Conservation (phyloP, 2,113 vertebrate genomes). For the Drymodes brunneopygia region DNA sequence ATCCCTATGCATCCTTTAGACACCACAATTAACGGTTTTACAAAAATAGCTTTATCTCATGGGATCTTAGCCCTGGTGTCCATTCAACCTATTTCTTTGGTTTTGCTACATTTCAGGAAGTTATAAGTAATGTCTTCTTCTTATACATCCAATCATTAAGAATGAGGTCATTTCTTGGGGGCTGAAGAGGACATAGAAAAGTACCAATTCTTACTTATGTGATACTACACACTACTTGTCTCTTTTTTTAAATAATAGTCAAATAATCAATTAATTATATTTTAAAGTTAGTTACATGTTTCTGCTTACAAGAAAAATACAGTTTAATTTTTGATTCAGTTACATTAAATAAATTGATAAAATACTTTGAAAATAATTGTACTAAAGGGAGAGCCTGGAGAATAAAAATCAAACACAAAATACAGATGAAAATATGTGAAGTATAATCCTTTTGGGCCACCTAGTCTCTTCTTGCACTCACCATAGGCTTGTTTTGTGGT, state of each 20-base stretch:
- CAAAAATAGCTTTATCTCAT: not conserved
- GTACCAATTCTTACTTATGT: not conserved
- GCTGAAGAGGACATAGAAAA: not conserved
- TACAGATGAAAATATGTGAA: not conserved
- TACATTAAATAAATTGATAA: not conserved
- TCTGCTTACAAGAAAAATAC: not conserved
- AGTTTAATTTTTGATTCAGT: not conserved
- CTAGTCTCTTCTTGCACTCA: not conserved
- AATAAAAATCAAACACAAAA: not conserved
- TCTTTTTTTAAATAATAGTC: not conserved
- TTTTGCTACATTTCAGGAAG: not conserved
- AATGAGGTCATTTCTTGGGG: not conserved
- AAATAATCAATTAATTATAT: not conserved
- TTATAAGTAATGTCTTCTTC: not conserved
- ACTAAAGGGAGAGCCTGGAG: not conserved
- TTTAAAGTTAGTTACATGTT: not conserved
- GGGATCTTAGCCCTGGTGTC: not conserved
- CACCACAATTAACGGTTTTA: not conserved
- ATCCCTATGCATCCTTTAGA: not conserved
- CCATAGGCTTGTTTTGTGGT: not conserved
- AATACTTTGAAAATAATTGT: not conserved
- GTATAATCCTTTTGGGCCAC: not conserved
- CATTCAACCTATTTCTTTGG: not conserved
- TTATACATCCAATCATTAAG: not conserved
- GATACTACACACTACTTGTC: not conserved